Base-by-base conservation (phyloP, 2,113 vertebrate species). In the Papio anubis region DNA sequence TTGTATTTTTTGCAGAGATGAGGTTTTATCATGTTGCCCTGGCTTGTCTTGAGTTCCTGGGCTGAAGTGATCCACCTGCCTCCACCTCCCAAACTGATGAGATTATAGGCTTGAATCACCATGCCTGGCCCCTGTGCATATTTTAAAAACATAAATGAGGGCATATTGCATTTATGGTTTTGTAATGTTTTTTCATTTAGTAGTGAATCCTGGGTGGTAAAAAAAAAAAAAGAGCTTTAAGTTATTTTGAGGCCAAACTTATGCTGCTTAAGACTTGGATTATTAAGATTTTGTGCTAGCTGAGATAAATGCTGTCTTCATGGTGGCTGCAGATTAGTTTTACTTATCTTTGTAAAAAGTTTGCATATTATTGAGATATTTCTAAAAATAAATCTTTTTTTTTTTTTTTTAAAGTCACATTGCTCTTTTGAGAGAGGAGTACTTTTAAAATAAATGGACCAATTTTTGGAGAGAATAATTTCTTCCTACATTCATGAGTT, bases 221-320 rank as follows among this genome's bases (percentile, higher is more conserved):
- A 90, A 76, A 82, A 52, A 52, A 90, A 30, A 90, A 80, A 86
- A 52, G 70, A 93, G 25, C 59, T 94, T 88, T 88, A 94, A 96
- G 61, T 94, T 89, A 83, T 68, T 89, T 88, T 96, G 87, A 86
- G 73, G 43, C 21, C 45, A 93, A 59, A 76, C 78, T 91, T 93
- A 70, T 88, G 45, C 68, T 87, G 91, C 85, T 81, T 12, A 89
- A 94, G 66, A 94, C 50, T 40, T 92, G 50, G 43, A 23, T 93
- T 94, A 52, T 82, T 81, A 91, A 86, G 11, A 35, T 90, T 95
- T 96, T 90, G 30, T 96, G 78, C 21, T 97, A 92, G 3, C 82
- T 96, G 70, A 32, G 40, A 18, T 90, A 70, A 81, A 27, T 2
- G 11, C 30, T 86, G 3, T 80, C 20, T 78, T 89, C 14, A 38